A percentile compares a stretch with the other conserved stretches of the same genome.
phyloP scores from a whole-genome alignment of 2,797 vertebrate species.

The Dallia pectoralis region DNA sequence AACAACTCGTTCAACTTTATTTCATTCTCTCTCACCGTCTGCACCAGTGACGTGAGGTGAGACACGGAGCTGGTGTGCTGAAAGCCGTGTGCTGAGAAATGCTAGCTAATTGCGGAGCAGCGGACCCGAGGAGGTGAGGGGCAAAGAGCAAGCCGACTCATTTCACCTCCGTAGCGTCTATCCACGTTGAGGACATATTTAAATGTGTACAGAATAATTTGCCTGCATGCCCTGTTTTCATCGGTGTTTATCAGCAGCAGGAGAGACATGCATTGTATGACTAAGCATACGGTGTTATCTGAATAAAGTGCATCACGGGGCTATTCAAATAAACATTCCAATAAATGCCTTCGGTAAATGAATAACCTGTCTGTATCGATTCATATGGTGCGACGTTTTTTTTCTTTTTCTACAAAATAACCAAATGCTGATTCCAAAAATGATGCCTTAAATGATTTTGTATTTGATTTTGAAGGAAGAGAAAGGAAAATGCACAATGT shows the following conservation, averaged over 20 bases:
- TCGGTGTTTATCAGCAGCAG: conserved; percentile 16
- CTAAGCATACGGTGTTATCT: background rate
- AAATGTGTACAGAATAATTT: conserved; percentile 9
- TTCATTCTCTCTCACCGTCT: background rate
- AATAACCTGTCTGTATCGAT: background rate
- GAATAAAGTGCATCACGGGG: background rate
- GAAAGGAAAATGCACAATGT: background rate
- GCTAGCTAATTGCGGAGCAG: conserved; percentile 43
- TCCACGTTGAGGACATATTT: conserved; percentile 17
- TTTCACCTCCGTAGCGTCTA: conserved; percentile 26
- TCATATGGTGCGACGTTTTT: background rate
- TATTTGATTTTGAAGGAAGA: background rate
- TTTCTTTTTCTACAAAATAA: background rate
- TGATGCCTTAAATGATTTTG: background rate
- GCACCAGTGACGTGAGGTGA: conserved; percentile 29
- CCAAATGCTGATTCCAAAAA: background rate
- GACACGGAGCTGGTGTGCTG: conserved; percentile 28
- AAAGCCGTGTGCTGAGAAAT: conserved; percentile 16
- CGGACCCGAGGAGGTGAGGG: conserved; percentile 44
- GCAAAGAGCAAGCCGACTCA: conserved; percentile 45
- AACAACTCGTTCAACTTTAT: conserved; percentile 11
- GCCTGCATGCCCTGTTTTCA: conserved; percentile 7
- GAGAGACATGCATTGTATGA: too few species aligned
- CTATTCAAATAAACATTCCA: background rate
- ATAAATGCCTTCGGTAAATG: background rate